phyloP scores from a whole-genome alignment of 2,113 vertebrate species.

The Tylochromis polylepis region DNA sequence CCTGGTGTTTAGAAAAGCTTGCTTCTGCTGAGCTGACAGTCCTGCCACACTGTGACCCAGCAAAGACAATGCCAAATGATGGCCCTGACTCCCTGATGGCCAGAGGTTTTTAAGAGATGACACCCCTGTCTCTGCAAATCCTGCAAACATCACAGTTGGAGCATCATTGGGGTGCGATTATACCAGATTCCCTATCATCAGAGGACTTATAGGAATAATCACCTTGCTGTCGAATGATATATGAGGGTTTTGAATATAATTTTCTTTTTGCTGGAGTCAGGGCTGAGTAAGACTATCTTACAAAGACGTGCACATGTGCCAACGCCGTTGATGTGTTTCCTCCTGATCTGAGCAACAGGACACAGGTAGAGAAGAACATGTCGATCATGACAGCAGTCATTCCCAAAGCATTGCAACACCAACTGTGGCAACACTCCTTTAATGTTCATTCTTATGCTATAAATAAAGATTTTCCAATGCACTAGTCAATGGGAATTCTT shows the following conservation, averaged over 20 bases:
- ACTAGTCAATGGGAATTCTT: slow-evolving; percentile 26
- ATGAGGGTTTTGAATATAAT: background rate
- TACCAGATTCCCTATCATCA: slow-evolving; percentile 35
- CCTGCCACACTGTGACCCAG: background rate
- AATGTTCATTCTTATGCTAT: background rate
- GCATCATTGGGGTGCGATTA: background rate
- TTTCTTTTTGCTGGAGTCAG: slow-evolving; percentile 44
- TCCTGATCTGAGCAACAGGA: background rate
- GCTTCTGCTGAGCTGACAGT: slow-evolving; percentile 41
- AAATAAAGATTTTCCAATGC: slow-evolving; percentile 33
- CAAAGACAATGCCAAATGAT: background rate
- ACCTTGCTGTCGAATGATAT: background rate
- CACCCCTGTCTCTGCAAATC: background rate
- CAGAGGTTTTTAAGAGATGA: slow-evolving; percentile 35
- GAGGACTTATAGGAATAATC: slow-evolving; percentile 12
- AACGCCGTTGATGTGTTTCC: background rate
- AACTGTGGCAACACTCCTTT: background rate
- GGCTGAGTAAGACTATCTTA: slow-evolving; percentile 34
- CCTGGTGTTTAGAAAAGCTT: slow-evolving; percentile 44
- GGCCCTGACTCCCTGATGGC: background rate
- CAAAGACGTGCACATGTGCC: background rate
- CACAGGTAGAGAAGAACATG: background rate
- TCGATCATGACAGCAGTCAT: background rate
- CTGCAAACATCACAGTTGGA: background rate
- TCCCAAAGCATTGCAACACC: background rate